phyloP scores from a whole-genome alignment of 1,140 invertebrate genomes.

The Temnothorax longispinosus region DNA sequence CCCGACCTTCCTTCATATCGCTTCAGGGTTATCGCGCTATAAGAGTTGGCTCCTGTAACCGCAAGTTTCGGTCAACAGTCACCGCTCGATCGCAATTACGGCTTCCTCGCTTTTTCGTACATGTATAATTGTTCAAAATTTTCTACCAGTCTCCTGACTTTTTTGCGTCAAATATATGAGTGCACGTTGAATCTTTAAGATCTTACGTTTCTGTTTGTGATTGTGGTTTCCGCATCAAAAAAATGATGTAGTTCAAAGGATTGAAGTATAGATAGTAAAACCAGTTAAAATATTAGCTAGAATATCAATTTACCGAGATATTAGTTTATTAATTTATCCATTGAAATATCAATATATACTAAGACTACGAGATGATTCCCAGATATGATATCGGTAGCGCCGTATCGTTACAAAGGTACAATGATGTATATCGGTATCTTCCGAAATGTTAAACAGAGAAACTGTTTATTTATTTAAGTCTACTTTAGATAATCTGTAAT shows the following conservation, averaged over 20 bases:
- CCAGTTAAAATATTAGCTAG: neutral
- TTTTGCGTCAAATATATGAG: neutral
- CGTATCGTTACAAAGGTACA: constrained; percentile 80
- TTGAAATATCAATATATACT: neutral
- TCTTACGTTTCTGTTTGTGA: neutral
- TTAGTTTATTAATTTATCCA: neutral
- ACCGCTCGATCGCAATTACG: constrained; percentile 2
- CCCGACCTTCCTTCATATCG: constrained; percentile 71
- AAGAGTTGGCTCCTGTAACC: neutral
- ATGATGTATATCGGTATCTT: too few relatives aligned
- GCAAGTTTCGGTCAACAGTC: constrained; percentile 24
- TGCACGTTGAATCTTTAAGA: neutral
- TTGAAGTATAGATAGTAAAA: neutral
- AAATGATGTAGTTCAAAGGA: neutral
- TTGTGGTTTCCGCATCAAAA: neutral
- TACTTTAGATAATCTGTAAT: neutral
- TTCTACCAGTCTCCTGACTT: neutral
- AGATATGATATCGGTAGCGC: constrained; percentile 81
- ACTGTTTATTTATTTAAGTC: neutral
- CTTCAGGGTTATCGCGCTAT: constrained; percentile 75
- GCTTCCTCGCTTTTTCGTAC: neutral
- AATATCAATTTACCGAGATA: neutral
- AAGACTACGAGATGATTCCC: constrained; percentile 73
- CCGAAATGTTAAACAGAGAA: neutral
- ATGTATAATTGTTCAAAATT: neutral